Percentiles rank a stretch among this genome's conserved stretches.
Evolutionary conservation across 1,140 invertebrate genomes (phyloP).

Genomic region (Rhagoletis pomonella): DNA sequence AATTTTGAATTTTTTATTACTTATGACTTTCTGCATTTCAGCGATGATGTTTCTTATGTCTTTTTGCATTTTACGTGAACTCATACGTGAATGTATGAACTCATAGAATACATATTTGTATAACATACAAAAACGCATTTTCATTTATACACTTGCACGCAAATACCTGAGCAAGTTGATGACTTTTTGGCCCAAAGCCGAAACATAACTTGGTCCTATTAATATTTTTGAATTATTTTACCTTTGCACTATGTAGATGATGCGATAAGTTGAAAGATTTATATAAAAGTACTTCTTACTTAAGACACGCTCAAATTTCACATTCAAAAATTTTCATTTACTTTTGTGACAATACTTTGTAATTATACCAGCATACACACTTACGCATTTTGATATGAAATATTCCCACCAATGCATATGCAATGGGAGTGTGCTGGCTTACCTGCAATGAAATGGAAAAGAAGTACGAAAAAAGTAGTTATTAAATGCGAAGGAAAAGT

Average conservation of each 20-base stretch:
- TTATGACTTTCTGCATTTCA: no score
- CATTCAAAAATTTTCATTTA: background rate
- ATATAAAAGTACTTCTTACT: background rate
- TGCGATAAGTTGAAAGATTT: background rate
- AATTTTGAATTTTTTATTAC: no score
- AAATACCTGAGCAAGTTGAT: no score
- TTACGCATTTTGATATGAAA: background rate
- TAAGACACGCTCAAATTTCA: background rate
- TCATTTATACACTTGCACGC: background rate
- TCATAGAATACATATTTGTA: no score
- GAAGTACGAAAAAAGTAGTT: constrained; percentile 1
- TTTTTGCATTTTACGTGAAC: background rate
- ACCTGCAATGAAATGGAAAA: constrained; percentile 41
- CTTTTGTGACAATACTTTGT: background rate
- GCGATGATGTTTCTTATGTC: no score
- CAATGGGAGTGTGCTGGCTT: background rate
- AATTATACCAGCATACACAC: background rate
- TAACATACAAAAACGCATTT: no score
- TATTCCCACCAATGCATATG: background rate
- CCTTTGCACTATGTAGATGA: background rate
- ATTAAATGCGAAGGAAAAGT: constrained; percentile 24
- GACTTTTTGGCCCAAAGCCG: background rate
- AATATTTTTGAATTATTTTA: constrained; percentile 37
- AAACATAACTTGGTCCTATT: background rate
- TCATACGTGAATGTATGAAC: background rate